Conservation (phyloP, 2,113 vertebrate genomes). For the Zapornia atra region DNA sequence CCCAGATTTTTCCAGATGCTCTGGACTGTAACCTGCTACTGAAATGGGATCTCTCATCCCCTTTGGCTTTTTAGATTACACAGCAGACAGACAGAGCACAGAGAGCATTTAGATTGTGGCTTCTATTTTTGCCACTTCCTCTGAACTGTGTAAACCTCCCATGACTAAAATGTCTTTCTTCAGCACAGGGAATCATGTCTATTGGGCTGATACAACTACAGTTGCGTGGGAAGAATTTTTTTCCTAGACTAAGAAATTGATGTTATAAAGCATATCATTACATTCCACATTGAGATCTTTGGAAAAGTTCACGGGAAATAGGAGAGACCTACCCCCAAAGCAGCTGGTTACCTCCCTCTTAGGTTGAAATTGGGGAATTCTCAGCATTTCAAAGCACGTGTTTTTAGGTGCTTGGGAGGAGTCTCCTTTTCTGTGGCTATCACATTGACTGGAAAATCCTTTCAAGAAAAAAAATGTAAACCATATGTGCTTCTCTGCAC, state of each 20-base stretch:
- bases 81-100: not conserved
- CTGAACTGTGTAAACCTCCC: not conserved
- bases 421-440: not conserved
- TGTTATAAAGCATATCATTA: not conserved
- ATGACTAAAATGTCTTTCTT: not conserved
- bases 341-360: not conserved
- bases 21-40: slow-evolving; percentile 8
- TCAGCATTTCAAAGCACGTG: not conserved
- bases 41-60: not conserved
- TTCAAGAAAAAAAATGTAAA: not conserved
- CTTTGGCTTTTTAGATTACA: slow-evolving; percentile 23
- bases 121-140: slow-evolving; percentile 54
- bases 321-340: not conserved
- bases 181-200: fast-evolving
- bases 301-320: not conserved
- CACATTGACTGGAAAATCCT: not conserved
- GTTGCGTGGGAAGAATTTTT: slow-evolving; percentile 23
- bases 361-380: not conserved
- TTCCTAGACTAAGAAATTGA: not conserved
- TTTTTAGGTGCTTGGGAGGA: not conserved
- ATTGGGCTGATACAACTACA: slow-evolving; percentile 5
- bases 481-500: not conserved
- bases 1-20: slow-evolving; percentile 16
- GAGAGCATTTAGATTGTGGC: not conserved
- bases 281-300: not conserved